These are phyloP conservation scores for Amblyjoppa proteus DNA, from an alignment of 2,888 invertebrate species.

Conservation along the genomic window DNA sequence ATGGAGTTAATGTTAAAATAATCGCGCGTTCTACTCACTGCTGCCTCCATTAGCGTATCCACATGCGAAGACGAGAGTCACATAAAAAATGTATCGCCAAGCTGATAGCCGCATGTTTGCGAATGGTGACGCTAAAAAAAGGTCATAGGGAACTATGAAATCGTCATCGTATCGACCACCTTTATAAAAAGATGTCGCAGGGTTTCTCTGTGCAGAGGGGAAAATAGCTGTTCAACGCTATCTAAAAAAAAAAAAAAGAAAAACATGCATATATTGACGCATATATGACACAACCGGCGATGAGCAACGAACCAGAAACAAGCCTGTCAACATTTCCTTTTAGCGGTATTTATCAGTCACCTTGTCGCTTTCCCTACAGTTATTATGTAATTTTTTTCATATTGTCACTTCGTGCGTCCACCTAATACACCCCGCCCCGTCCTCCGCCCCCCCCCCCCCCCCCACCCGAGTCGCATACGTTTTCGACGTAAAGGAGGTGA, in stretches of 20 bases:
- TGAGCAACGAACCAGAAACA: slow-evolving; percentile 40
- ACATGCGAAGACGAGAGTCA: slow-evolving; percentile 49
- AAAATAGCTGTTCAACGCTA: slow-evolving; percentile 41
- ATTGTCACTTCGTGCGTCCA: neutral
- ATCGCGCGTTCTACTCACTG: slow-evolving; percentile 53
- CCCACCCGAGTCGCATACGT: neutral
- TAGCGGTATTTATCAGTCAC: slow-evolving; percentile 64
- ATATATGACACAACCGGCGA: slow-evolving; percentile 2
- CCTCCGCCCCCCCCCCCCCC: too few species aligned
- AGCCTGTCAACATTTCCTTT: slow-evolving; percentile 52
- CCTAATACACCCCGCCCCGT: too few species aligned
- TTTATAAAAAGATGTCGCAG: slow-evolving; percentile 62
- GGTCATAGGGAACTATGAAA: slow-evolving; percentile 61
- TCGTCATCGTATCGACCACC: slow-evolving; percentile 41
- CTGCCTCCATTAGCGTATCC: slow-evolving; percentile 57
- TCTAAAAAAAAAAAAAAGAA: neutral
- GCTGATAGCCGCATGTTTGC: slow-evolving; percentile 63
- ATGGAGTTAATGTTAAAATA: neutral
- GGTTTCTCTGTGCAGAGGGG: slow-evolving; percentile 10
- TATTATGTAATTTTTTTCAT: slow-evolving; percentile 37
- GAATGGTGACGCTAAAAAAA: slow-evolving; percentile 40
- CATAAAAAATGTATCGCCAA: slow-evolving; percentile 46
- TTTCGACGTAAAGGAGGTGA: neutral
- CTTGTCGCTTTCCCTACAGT: slow-evolving; percentile 50
- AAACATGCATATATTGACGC: neutral